Conservation (phyloP, 2,888 invertebrate genomes). For the Volucella bombylans region DNA sequence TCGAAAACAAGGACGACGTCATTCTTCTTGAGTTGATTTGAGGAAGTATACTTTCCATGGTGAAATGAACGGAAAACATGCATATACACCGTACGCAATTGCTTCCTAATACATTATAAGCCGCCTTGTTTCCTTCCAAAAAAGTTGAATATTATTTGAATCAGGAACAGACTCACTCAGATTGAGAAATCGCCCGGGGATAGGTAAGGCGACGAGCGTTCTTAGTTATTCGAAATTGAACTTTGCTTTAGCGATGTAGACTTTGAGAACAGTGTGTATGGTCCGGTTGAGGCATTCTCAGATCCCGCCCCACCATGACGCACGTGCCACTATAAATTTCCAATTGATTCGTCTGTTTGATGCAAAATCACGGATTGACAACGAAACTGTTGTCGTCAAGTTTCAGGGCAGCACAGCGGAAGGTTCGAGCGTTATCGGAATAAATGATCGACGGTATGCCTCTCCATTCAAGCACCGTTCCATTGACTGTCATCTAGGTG, state of each 20-base stretch:
- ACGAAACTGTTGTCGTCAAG: no score
- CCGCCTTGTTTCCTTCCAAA: slow-evolving; percentile 34
- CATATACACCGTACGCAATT: no score
- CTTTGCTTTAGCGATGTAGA: not conserved
- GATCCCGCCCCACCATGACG: no score
- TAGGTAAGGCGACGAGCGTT: slow-evolving; percentile 20
- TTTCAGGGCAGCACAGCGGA: not conserved
- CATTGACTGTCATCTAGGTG: not conserved
- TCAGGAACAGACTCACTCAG: slow-evolving; percentile 9
- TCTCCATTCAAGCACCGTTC: not conserved
- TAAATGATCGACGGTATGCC: no score
- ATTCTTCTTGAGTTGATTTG: no score
- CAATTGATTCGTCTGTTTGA: no score
- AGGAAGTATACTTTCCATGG: no score
- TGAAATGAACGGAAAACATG: no score
- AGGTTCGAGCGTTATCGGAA: not conserved
- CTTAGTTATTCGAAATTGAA: slow-evolving; percentile 2
- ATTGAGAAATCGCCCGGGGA: slow-evolving; percentile 1
- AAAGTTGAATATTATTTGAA: slow-evolving; percentile 16
- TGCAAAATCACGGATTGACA: no score
- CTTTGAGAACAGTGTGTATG: not conserved
- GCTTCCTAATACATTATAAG: not conserved
- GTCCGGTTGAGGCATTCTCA: no score
- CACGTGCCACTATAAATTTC: no score
- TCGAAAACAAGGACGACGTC: no score